These are phyloP conservation scores for Lasioglossum calceatum DNA, from an alignment of 2,888 invertebrate species.

Conservation along the genomic window DNA sequence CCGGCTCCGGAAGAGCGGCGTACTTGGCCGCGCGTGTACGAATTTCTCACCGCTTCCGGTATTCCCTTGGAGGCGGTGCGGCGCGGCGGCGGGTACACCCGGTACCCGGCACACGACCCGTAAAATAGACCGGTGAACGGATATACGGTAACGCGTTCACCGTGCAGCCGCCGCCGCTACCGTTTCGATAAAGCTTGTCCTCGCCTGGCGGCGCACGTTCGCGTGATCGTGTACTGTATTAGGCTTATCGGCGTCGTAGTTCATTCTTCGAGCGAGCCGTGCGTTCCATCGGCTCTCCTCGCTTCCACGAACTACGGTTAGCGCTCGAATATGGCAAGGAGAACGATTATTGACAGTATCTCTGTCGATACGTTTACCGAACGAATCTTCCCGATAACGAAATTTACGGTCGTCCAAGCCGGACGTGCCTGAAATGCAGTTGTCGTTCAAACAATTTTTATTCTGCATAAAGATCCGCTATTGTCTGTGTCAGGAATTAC, in stretches of 20 bases:
- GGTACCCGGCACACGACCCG: not conserved
- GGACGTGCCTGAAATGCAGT: not conserved
- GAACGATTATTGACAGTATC: not conserved
- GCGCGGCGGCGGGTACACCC: too few species aligned
- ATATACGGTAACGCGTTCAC: conserved; percentile 41
- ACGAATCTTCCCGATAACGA: not conserved
- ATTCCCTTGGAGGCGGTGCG: conserved; percentile 15
- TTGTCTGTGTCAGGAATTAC: too few species aligned
- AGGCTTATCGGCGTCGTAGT: conserved; percentile 7
- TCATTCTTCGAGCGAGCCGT: conserved; percentile 6
- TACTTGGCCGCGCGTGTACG: conserved; percentile 30
- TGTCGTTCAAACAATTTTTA: not conserved
- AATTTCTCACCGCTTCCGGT: conserved; percentile 52
- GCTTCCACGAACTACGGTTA: not conserved
- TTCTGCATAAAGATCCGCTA: too few species aligned
- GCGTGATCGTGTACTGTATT: conserved; percentile 28
- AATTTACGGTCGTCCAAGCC: not conserved
- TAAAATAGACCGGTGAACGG: conserved; percentile 27
- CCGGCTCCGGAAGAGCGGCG: conserved; percentile 30
- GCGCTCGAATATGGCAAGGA: not conserved
- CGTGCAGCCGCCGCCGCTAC: too few species aligned
- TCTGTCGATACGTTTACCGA: not conserved
- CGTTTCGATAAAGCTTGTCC: conserved; percentile 36
- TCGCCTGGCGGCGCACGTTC: conserved; percentile 12
- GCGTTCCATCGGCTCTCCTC: not conserved